phyloP scores from a whole-genome alignment of 2,888 invertebrate genomes.

The Nephrocerus scutellatus region DNA sequence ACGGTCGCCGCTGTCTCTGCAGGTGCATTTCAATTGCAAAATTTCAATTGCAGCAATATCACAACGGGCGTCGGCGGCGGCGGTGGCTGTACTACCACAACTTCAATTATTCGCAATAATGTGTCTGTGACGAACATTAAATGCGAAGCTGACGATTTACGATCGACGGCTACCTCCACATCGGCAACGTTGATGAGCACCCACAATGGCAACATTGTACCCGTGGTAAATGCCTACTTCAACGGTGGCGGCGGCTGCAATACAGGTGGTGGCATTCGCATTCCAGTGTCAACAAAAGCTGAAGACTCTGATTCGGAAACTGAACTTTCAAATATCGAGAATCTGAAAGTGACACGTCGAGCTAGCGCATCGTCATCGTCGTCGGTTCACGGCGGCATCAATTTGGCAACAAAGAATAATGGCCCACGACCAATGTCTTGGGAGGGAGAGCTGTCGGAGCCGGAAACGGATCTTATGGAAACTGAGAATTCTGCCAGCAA shows the following conservation, averaged over 20 bases:
- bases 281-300: conserved; percentile 38
- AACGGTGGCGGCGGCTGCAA: conserved; percentile 29
- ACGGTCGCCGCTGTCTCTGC: too few species aligned
- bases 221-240: conserved; percentile 34
- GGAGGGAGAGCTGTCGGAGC: conserved; percentile 88
- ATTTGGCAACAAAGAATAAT: conserved; percentile 34
- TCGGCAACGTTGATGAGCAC: conserved; percentile 20
- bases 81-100: conserved; percentile 20
- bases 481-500: conserved; percentile 38
- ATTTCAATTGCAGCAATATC: conserved; percentile 19
- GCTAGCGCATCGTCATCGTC: too few species aligned
- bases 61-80: conserved; percentile 18
- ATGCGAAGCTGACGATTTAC: conserved; percentile 41
- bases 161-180: conserved; percentile 21
- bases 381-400: too few species aligned
- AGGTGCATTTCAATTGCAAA: conserved; percentile 16
- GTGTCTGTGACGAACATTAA: conserved; percentile 78
- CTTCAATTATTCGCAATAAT: conserved; percentile 46
- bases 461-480: conserved; percentile 57
- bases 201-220: conserved; percentile 36
- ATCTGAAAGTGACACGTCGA: conserved; percentile 51
- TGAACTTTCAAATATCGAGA: conserved; percentile 46
- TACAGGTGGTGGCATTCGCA: conserved; percentile 29
- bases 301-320: conserved; percentile 45
- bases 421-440: conserved; percentile 83